These are phyloP conservation scores for Capreolus pygargus DNA, from an alignment of 2,113 vertebrate species.

Conservation along the genomic window DNA sequence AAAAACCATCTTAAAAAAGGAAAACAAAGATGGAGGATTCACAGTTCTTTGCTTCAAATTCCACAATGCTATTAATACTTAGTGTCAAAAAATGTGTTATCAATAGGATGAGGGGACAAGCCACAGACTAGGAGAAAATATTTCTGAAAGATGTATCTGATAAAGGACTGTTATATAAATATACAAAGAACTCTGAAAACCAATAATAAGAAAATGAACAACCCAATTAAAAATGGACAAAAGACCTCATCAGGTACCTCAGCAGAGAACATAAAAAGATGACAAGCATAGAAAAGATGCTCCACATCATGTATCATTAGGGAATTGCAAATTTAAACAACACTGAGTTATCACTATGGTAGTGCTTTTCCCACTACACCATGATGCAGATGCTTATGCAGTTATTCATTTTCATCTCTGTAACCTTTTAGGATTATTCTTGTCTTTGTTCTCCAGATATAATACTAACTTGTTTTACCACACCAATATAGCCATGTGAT, in stretches of 20 bases:
- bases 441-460: not conserved
- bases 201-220: constrained; percentile 2
- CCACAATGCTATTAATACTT: not conserved
- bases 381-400: not conserved
- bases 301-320: not conserved
- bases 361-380: not conserved
- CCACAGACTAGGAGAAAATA: not conserved
- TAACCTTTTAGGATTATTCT: not conserved
- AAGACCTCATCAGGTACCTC: not conserved
- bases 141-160: not conserved
- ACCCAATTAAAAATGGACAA: not conserved
- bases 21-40: not conserved
- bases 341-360: too few relatives aligned
- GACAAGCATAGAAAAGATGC: not conserved
- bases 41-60: not conserved
- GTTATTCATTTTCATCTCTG: not conserved
- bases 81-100: not conserved
- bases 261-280: not conserved
- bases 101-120: not conserved
- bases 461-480: not conserved
- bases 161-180: not conserved
- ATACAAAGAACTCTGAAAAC: not conserved
- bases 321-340: not conserved
- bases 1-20: not conserved
- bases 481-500: not conserved